phyloP scores from a whole-genome alignment of 2,888 invertebrate species.

The Drosophila maculinotata region DNA sequence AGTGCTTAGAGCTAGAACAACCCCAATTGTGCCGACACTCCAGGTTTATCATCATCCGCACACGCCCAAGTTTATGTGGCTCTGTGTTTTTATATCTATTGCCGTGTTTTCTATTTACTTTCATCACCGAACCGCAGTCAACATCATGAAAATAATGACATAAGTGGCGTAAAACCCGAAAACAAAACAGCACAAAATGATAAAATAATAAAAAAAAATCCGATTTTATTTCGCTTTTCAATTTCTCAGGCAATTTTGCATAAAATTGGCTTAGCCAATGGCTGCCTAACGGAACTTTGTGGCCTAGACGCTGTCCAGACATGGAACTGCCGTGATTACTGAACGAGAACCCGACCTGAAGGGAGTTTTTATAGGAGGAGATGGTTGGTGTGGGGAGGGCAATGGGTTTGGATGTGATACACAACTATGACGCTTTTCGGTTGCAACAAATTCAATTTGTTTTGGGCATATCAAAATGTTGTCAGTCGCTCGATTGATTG shows the following conservation, averaged over 20 bases:
- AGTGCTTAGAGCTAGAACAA: constrained; percentile 18
- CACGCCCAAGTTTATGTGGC: constrained; percentile 51
- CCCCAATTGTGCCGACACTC: constrained; percentile 1
- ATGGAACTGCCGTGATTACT: constrained; percentile 36
- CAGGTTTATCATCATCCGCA: constrained; percentile 26
- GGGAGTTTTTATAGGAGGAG: not conserved
- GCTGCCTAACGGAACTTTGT: constrained; percentile 19
- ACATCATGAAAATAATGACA: constrained; percentile 65
- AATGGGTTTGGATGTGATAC: not conserved
- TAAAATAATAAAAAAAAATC: constrained; percentile 25
- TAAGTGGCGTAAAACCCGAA: constrained; percentile 62
- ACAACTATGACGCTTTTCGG: constrained; percentile 56
- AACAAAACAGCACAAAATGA: constrained; percentile 49
- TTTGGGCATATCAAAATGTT: constrained; percentile 79
- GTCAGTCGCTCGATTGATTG: constrained; percentile 60
- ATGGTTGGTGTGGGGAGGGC: not conserved
- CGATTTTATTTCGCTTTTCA: constrained; percentile 68
- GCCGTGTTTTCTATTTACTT: constrained; percentile 61
- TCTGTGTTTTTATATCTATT: constrained; percentile 47
- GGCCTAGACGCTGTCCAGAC: constrained; percentile 63
- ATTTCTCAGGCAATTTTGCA: constrained; percentile 78
- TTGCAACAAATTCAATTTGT: constrained; percentile 75
- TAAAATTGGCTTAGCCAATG: constrained; percentile 62
- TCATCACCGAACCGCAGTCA: constrained; percentile 51
- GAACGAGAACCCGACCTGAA: constrained; percentile 9